Base-by-base conservation (phyloP, 2,113 vertebrate genomes). In the Toxotes jaculatrix region DNA sequence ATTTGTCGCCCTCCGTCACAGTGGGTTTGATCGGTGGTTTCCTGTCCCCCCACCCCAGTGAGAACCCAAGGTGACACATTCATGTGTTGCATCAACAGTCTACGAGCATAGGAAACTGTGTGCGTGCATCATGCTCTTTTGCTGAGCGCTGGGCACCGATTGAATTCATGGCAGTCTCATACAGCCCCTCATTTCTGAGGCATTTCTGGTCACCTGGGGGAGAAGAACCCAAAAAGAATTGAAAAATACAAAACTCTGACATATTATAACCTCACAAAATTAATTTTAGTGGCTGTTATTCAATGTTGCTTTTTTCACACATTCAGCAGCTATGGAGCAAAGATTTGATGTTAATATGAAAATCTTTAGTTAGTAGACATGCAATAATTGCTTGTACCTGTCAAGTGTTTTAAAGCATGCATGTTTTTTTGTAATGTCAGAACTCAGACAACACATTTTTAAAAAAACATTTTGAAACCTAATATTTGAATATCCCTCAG, bases 11-110 rank as follows among this genome's bases (percentile, higher is more conserved):
- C 34, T 77, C 73, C 17, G 0, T 68, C 68, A 36, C 21, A n/a
- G 56, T 63, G 32, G n/a, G 83, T 87, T 86, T 85, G 82, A 88
- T 87, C 19, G 23, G 62, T 55, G 43, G 43, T 79, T 88, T 73
- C 23, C 47, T 27, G 21, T 59, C 60, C 49, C 79, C 36, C 62
- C 55, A 27, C 32, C 27, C 27, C 27, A 42, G 17, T 31, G 43
- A 81, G 64, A 84, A 80, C 34, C 71, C 63, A 75, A 74, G 78
- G 69, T 92, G 83, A 83, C 68, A 71, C 62, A 1, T 65, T 63
- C 71, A 72, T 85, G 62, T 69, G 49, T 73, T 75, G 62, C 47
- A 74, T 77, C 74, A 79, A 79, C 68, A 67, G n/a, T 66, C 4
- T 69, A 19, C 72, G 36, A 68, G 64, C 60, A 74, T 11, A 65